Conservation (phyloP, 2,797 vertebrate genomes). For the Arctocebus calabarensis region DNA sequence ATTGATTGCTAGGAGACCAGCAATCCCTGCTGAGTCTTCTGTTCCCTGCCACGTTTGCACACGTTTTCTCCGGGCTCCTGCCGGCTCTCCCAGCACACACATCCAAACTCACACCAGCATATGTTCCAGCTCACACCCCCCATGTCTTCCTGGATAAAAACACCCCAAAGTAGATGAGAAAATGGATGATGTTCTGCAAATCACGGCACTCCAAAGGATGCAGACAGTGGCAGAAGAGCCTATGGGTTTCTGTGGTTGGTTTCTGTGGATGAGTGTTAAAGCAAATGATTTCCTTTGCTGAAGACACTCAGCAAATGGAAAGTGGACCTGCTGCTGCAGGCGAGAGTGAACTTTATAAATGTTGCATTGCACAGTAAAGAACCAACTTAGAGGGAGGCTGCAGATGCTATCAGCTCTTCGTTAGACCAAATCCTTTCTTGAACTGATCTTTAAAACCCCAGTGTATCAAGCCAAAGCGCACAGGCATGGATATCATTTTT, state of each 20-base stretch:
- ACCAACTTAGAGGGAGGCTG: neutral
- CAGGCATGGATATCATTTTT: neutral
- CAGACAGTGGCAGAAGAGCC: neutral
- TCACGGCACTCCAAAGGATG: neutral
- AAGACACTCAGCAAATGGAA: neutral
- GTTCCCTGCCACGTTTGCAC: neutral
- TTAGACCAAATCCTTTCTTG: neutral
- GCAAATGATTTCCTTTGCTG: neutral
- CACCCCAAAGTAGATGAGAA: neutral
- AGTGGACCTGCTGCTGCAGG: neutral
- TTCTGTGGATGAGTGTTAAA: neutral
- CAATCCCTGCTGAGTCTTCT: slow-evolving; percentile 35
- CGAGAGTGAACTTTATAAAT: neutral
- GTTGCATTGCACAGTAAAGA: neutral
- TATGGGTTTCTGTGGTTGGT: neutral
- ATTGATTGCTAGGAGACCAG: slow-evolving; percentile 78
- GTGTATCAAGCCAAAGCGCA: neutral
- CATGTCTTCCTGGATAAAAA: slow-evolving; percentile 23
- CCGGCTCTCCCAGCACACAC: slow-evolving; percentile 15
- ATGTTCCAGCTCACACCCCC: neutral
- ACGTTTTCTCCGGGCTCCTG: slow-evolving; percentile 2
- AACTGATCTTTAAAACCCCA: slow-evolving; percentile 20
- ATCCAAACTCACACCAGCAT: slow-evolving; percentile 1
- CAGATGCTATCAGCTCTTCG: neutral
- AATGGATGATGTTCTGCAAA: neutral